Evolutionary conservation across 2,797 vertebrate genomes (phyloP).

Genomic region (Pagetopsis macropterus): DNA sequence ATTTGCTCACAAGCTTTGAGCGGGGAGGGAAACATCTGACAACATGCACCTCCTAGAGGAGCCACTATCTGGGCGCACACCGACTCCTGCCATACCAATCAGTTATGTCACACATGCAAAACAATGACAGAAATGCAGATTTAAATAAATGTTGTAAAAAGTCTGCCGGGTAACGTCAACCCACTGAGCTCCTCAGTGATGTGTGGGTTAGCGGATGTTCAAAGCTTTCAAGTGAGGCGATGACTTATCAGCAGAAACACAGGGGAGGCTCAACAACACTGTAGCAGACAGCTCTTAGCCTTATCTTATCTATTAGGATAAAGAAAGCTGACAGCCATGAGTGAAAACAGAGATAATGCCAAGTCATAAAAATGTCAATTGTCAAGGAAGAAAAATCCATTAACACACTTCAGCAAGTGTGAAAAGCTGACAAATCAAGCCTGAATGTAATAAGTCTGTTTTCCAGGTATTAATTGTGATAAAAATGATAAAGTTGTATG

Average conservation of each 20-base stretch:
- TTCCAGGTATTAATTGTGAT: not conserved
- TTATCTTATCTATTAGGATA: constrained; percentile 67
- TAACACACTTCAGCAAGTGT: constrained; percentile 18
- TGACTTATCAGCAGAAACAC: constrained; percentile 53
- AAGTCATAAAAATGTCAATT: constrained; percentile 55
- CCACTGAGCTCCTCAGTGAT: constrained; percentile 9
- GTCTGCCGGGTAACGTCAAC: constrained; percentile 24
- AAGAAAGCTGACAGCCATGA: constrained; percentile 38
- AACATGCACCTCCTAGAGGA: constrained; percentile 64
- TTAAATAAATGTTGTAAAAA: constrained; percentile 54
- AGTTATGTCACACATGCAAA: constrained; percentile 48
- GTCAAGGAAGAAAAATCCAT: constrained; percentile 19
- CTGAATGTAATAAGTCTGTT: not conserved
- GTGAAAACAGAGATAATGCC: constrained; percentile 50
- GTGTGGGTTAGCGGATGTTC: constrained; percentile 34
- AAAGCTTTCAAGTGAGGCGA: constrained; percentile 48
- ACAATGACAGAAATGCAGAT: constrained; percentile 38
- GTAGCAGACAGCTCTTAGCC: constrained; percentile 29
- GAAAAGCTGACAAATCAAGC: constrained; percentile 15
- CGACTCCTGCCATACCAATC: constrained; percentile 43
- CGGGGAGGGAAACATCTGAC: constrained; percentile 75
- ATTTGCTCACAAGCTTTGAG: constrained; percentile 78
- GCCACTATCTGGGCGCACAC: constrained; percentile 47
- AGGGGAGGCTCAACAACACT: constrained; percentile 35
- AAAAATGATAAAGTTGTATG: not conserved